These are phyloP conservation scores for Paedocypris sp. DNA, from an alignment of 2,113 vertebrate genomes.

Conservation along the genomic window DNA sequence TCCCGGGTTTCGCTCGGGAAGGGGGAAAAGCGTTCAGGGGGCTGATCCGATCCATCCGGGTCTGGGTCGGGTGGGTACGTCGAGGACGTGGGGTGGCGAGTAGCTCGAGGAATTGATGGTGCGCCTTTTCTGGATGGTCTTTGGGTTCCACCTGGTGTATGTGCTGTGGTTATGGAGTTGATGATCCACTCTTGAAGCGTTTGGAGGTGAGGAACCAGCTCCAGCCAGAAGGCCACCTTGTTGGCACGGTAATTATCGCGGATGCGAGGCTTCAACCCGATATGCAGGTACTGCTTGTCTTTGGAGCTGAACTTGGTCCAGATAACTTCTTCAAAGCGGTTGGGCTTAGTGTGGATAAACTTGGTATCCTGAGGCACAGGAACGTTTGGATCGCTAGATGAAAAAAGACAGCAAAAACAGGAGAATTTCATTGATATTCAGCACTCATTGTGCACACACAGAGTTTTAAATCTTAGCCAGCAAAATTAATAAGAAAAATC, in stretches of 20 bases:
- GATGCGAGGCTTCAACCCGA: slow-evolving; percentile 94
- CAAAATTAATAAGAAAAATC: no score
- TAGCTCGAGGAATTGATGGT: slow-evolving; percentile 29
- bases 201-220: slow-evolving; percentile 93
- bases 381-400: slow-evolving; percentile 81
- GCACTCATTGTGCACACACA: neutral
- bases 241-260: slow-evolving; percentile 98
- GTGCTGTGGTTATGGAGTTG: slow-evolving; percentile 75
- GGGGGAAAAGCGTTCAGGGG: slow-evolving; percentile 57
- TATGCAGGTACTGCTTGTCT: slow-evolving; percentile 96
- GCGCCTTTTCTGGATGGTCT: slow-evolving; percentile 68
- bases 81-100: slow-evolving; percentile 58
- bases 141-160: slow-evolving; percentile 73
- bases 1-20: slow-evolving; percentile 88
- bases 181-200: slow-evolving; percentile 77
- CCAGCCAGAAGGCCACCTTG: slow-evolving; percentile 97
- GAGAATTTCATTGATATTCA: neutral
- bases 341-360: slow-evolving; percentile 97
- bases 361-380: slow-evolving; percentile 97
- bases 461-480: no score
- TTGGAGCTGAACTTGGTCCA: slow-evolving; percentile 98
- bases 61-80: slow-evolving; percentile 76
- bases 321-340: slow-evolving; percentile 96
- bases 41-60: slow-evolving; percentile 70
- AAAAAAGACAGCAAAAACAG: neutral